Evolutionary conservation across 2,888 invertebrate species (phyloP).

Genomic region (Leucozona laternaria): DNA sequence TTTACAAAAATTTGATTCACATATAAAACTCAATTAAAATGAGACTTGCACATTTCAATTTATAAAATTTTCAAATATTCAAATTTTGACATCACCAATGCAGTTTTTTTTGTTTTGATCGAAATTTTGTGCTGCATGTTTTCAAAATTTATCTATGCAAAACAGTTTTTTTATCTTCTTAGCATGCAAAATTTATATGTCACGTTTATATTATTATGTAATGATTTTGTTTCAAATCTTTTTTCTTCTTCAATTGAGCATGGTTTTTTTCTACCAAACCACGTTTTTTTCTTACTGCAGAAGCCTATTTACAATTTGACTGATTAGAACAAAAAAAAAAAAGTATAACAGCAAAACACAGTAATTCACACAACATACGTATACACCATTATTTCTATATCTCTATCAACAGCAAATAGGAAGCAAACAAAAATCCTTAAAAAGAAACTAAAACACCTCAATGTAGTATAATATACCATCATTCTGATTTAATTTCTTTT

Average conservation of each 20-base stretch:
- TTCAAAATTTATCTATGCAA: constrained; percentile 11
- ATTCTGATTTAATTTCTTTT: constrained; percentile 84
- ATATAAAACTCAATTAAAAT: constrained; percentile 43
- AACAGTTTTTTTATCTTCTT: constrained; percentile 3
- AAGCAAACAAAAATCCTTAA: constrained; percentile 45
- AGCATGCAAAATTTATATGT: constrained; percentile 49
- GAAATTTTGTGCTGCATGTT: constrained; percentile 65
- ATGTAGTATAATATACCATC: constrained; percentile 79
- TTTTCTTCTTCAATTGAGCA: constrained; percentile 42
- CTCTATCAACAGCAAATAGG: constrained; percentile 44
- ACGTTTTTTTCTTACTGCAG: constrained; percentile 36
- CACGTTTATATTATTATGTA: constrained; percentile 13
- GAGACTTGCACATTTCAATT: constrained; percentile 60
- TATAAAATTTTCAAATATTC: not conserved
- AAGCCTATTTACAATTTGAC: constrained; percentile 32
- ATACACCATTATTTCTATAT: constrained; percentile 32
- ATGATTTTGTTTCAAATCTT: constrained; percentile 11
- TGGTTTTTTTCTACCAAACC: constrained; percentile 37
- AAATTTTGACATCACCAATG: constrained; percentile 3
- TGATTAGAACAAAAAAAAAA: not conserved
- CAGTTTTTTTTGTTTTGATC: constrained; percentile 22
- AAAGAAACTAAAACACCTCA: constrained; percentile 58
- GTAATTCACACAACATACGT: constrained; percentile 1
- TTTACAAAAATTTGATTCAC: constrained; percentile 15
- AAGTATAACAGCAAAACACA: constrained; percentile 24